Conservation (phyloP, 1,140 invertebrate species). For the Teleopsis dalmanni region DNA sequence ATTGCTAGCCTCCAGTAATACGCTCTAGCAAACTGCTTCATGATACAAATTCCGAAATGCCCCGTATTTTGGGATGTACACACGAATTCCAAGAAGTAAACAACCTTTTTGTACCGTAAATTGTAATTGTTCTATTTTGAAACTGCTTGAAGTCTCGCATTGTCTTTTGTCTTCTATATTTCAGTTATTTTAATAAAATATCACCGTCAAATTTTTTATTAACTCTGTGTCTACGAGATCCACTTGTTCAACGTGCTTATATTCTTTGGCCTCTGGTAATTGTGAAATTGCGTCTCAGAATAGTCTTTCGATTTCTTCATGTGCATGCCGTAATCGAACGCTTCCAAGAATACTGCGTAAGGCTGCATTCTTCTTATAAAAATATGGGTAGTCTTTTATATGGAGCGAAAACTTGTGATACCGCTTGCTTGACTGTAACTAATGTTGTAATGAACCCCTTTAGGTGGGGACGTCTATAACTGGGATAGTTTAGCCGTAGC, state of each 20-base stretch:
- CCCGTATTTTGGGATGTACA: slow-evolving; percentile 16
- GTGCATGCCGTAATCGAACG: background rate
- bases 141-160: background rate
- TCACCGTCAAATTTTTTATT: slow-evolving; percentile 5
- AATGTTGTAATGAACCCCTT: too few relatives aligned
- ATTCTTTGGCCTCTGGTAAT: background rate
- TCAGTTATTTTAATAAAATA: background rate
- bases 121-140: slow-evolving; percentile 8
- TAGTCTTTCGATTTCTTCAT: background rate
- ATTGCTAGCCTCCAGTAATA: slow-evolving; percentile 44
- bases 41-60: slow-evolving; percentile 45
- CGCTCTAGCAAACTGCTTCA: slow-evolving; percentile 41
- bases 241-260: background rate
- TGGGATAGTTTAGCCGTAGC: too few relatives aligned
- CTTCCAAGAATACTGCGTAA: background rate
- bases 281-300: slow-evolving; percentile 3
- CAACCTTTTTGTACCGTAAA: slow-evolving; percentile 16
- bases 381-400: background rate
- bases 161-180: background rate
- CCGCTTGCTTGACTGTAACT: too few relatives aligned
- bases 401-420: background rate
- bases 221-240: background rate
- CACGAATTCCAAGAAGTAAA: slow-evolving; percentile 16
- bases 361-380: background rate
- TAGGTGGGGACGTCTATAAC: too few relatives aligned